Percentiles rank a stretch among this genome's conserved stretches.
Evolutionary conservation across 2,888 invertebrate genomes (phyloP).

Genomic region (Archips crataeganus): DNA sequence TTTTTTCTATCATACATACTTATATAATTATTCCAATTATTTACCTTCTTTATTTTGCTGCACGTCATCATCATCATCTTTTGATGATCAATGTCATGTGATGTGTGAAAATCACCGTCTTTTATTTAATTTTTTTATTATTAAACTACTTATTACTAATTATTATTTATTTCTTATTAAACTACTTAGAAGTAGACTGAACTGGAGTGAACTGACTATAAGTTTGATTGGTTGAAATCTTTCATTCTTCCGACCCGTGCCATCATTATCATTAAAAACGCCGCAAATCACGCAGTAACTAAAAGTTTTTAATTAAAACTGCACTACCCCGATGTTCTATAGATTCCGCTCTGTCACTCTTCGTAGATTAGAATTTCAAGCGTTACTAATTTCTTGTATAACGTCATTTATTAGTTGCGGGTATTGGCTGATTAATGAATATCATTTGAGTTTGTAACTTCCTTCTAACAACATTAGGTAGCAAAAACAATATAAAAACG

Average conservation of each 20-base stretch:
- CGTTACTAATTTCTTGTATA: constrained; percentile 74
- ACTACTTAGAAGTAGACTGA: too few relatives aligned
- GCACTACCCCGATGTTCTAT: constrained; percentile 64
- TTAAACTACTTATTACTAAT: too few relatives aligned
- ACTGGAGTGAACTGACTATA: background rate
- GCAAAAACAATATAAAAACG: background rate
- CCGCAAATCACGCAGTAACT: constrained; percentile 76
- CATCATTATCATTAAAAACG: constrained; percentile 57
- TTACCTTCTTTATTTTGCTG: too few relatives aligned
- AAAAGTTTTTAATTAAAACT: constrained; percentile 78
- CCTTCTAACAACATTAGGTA: background rate
- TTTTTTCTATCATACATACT: too few relatives aligned
- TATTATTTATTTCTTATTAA: too few relatives aligned
- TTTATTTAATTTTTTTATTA: too few relatives aligned
- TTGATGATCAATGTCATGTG: too few relatives aligned
- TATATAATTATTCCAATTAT: too few relatives aligned
- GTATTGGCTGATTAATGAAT: constrained; percentile 54
- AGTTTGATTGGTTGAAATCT: constrained; percentile 53
- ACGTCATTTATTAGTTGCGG: constrained; percentile 72
- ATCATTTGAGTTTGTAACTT: constrained; percentile 11
- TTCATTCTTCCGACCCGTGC: constrained; percentile 51
- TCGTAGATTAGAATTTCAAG: constrained; percentile 75
- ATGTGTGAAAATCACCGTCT: too few relatives aligned
- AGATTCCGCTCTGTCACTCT: constrained; percentile 75
- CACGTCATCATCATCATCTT: too few relatives aligned